Conservation (phyloP, 2,888 invertebrate species). For the Parnassius smintheus region DNA sequence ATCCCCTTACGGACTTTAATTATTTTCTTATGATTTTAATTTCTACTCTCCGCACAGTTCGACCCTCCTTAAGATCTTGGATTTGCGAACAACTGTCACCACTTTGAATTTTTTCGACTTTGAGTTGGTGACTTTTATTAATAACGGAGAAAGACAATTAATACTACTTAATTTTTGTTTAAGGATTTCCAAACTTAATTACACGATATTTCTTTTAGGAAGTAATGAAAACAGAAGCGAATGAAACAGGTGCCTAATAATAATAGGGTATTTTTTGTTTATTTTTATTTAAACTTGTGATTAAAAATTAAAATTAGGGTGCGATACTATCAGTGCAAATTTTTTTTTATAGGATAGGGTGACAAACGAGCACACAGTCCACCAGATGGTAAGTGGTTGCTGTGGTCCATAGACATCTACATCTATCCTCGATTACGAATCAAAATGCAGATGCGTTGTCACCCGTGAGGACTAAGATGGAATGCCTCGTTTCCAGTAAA, state of each 20-base stretch:
- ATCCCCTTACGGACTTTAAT: constrained; percentile 79
- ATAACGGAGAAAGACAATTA: constrained; percentile 78
- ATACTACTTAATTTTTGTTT: constrained; percentile 81
- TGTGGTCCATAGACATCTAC: no score
- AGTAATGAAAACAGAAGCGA: constrained; percentile 24
- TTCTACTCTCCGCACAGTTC: constrained; percentile 47
- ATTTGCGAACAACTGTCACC: constrained; percentile 61
- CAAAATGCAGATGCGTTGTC: no score
- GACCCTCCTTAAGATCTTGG: constrained; percentile 41
- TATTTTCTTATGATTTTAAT: constrained; percentile 82
- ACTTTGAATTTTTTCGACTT: constrained; percentile 61
- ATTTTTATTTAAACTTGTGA: no score
- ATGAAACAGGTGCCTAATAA: constrained; percentile 29
- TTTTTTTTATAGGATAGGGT: no score
- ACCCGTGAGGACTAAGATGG: no score
- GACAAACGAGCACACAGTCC: no score
- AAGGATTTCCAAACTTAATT: constrained; percentile 70
- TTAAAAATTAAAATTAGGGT: no score
- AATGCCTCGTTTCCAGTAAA: no score
- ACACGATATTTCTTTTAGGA: constrained; percentile 48
- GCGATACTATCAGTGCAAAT: no score
- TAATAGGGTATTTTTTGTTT: no score
- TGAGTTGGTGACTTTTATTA: constrained; percentile 73
- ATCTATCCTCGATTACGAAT: no score
- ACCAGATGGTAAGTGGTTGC: no score